A percentile compares a stretch with the other conserved stretches of the same genome.
These are phyloP conservation scores for Conistra vaccinii DNA, from an alignment of 2,888 invertebrate genomes.

Conservation along the genomic window DNA sequence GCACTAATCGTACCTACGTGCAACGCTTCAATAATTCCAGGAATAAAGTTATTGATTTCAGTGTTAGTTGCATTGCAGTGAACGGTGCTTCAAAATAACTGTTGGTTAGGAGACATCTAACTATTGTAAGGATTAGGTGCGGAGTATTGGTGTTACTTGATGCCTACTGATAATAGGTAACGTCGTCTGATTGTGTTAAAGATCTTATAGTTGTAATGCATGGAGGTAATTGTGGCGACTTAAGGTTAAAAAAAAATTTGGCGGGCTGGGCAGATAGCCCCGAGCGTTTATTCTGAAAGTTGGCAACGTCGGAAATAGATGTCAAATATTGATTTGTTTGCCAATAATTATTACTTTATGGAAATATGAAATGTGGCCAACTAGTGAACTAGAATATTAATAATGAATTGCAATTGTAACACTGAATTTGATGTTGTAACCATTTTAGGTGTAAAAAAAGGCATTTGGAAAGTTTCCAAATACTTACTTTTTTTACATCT, in stretches of 20 bases:
- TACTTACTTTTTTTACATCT: no score
- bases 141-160: not conserved
- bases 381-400: no score
- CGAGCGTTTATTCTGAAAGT: no score
- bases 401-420: no score
- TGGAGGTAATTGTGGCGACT: not conserved
- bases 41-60: constrained; percentile 29
- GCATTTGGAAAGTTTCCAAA: no score
- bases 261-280: not conserved
- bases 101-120: not conserved
- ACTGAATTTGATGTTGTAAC: no score
- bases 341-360: no score
- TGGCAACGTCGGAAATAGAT: no score
- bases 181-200: not conserved
- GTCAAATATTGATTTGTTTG: no score
- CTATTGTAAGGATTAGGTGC: not conserved
- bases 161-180: not conserved
- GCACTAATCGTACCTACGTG: constrained; percentile 60
- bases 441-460: no score
- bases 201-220: not conserved
- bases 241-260: not conserved
- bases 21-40: constrained; percentile 44
- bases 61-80: not conserved
- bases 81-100: not conserved
- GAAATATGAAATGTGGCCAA: no score